phyloP scores from a whole-genome alignment of 2,888 invertebrate genomes.

The Rhamnusium bicolor region DNA sequence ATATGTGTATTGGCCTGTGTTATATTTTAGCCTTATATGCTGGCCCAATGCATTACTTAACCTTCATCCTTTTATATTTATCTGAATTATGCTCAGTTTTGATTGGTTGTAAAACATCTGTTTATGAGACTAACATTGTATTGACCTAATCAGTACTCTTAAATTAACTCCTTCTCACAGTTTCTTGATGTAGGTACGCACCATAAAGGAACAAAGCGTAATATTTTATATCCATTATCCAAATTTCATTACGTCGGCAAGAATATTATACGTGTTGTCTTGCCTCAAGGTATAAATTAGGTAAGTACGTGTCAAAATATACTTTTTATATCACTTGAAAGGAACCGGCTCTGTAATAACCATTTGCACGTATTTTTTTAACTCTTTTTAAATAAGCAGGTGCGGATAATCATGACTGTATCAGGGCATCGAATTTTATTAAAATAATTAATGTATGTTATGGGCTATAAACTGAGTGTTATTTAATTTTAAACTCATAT shows the following conservation, averaged over 20 bases:
- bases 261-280: background rate
- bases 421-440: background rate
- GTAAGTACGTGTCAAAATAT: background rate
- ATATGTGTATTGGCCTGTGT: too few relatives aligned
- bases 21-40: too few relatives aligned
- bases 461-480: background rate
- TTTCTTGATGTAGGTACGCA: background rate
- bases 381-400: background rate
- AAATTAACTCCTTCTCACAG: too few relatives aligned
- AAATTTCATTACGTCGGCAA: background rate
- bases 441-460: background rate
- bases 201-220: background rate
- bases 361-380: background rate
- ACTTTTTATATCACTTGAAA: background rate
- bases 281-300: background rate
- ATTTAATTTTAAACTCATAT: background rate
- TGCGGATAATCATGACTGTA: background rate
- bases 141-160: too few relatives aligned
- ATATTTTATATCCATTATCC: background rate
- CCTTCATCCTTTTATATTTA: too few relatives aligned
- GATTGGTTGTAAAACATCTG: too few relatives aligned
- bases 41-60: too few relatives aligned
- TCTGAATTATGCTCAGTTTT: too few relatives aligned
- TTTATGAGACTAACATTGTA: too few relatives aligned
- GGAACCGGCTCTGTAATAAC: background rate